Percentiles rank a stretch among this genome's conserved stretches.
phyloP scores from a whole-genome alignment of 2,113 vertebrate genomes.

The Crotalus helleri region DNA sequence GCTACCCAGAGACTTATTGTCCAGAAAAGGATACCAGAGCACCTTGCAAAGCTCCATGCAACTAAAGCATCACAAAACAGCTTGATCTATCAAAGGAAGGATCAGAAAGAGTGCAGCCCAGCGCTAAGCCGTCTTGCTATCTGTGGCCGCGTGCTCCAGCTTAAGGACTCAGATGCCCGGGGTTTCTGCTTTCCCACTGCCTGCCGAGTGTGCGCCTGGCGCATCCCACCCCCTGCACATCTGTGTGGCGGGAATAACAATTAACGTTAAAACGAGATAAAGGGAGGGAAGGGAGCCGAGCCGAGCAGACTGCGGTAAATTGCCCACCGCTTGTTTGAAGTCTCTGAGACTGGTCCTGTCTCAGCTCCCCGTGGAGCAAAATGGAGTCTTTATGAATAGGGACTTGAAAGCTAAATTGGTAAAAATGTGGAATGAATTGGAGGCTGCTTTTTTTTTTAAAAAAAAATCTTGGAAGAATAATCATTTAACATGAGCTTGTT shows the following conservation, averaged over 20 bases:
- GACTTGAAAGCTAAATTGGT: constrained; percentile 31
- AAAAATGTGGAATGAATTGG: constrained; percentile 13
- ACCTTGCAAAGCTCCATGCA: constrained; percentile 18
- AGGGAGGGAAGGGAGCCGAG: constrained; percentile 51
- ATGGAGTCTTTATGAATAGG: constrained; percentile 23
- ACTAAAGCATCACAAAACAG: constrained; percentile 25
- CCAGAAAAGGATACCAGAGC: neutral
- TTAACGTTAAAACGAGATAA: constrained; percentile 52
- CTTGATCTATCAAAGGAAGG: constrained; percentile 36
- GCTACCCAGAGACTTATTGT: neutral
- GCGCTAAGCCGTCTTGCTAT: constrained; percentile 70
- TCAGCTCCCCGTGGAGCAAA: constrained; percentile 45
- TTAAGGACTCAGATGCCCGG: constrained; percentile 77
- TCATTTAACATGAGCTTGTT: constrained; percentile 37
- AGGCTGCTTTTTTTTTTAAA: neutral
- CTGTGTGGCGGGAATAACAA: constrained; percentile 53
- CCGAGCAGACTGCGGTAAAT: constrained; percentile 54
- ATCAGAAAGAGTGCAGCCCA: constrained; percentile 42
- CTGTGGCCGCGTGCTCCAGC: constrained; percentile 72
- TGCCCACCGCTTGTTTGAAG: constrained; percentile 40
- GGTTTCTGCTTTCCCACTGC: constrained; percentile 64
- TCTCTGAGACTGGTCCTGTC: neutral
- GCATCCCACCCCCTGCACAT: constrained; percentile 60
- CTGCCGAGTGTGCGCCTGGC: constrained; percentile 72
- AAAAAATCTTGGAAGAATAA: constrained; percentile 9